Percentiles rank a stretch among this genome's conserved stretches.
phyloP scores from a whole-genome alignment of 1,140 invertebrate genomes.

The Lasaia peninsularis region DNA sequence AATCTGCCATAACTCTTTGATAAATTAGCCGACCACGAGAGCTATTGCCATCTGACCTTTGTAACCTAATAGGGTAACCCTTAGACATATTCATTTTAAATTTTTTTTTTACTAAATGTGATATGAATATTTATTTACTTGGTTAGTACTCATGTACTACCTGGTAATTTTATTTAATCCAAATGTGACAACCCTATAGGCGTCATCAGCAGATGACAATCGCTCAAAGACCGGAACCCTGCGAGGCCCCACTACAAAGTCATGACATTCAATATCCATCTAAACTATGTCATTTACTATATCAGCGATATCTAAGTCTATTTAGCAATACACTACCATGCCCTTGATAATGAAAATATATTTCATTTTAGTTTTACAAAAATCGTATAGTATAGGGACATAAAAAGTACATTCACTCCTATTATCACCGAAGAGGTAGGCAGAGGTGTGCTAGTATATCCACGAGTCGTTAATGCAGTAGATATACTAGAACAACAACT shows the following conservation, averaged over 20 bases:
- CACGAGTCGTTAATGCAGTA: too few relatives aligned
- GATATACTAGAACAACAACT: too few relatives aligned
- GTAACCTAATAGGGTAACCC: too few relatives aligned
- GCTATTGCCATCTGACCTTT: too few relatives aligned
- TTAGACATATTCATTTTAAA: background rate
- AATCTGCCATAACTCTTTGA: too few relatives aligned
- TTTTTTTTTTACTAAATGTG: background rate
- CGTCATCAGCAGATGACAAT: constrained; percentile 64
- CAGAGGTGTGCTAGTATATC: too few relatives aligned
- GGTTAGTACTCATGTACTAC: too few relatives aligned
- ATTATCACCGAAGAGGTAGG: too few relatives aligned
- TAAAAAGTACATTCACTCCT: too few relatives aligned
- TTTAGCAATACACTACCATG: background rate
- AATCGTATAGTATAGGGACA: background rate
- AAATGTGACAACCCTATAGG: constrained; percentile 29
- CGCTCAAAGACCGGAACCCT: constrained; percentile 58
- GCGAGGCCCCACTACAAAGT: constrained; percentile 28
- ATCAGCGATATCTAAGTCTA: constrained; percentile 15
- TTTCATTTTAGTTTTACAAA: background rate
- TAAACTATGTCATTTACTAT: constrained; percentile 31
- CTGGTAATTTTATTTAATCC: too few relatives aligned
- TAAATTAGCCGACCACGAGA: too few relatives aligned
- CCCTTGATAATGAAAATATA: background rate
- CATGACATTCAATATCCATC: constrained; percentile 57
- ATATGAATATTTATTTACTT: too few relatives aligned